Percentiles rank a stretch among this genome's conserved stretches.
Conservation (phyloP, 2,888 invertebrate genomes). For the Julus scandinavius region DNA sequence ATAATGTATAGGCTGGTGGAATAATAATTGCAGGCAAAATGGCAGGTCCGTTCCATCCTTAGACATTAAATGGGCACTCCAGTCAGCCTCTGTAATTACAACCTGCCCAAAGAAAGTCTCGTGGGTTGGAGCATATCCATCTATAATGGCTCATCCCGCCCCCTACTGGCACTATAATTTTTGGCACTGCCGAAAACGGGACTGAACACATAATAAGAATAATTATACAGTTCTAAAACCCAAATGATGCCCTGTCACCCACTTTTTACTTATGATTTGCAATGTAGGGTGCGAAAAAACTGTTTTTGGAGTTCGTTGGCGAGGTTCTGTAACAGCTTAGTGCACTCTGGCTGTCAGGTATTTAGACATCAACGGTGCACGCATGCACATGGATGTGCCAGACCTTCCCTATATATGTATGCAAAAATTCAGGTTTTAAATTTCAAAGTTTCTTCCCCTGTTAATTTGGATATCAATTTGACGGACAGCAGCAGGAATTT, state of each 20-base stretch:
- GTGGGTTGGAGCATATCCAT: constrained; percentile 13
- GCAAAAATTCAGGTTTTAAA: constrained; percentile 21
- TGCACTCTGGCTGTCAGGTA: background rate
- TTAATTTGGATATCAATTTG: constrained; percentile 21
- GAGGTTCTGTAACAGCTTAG: background rate
- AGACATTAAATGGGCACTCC: constrained; percentile 21
- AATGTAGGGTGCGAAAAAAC: constrained; percentile 5
- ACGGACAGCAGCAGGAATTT: background rate
- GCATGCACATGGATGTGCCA: background rate
- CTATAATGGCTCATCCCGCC: constrained; percentile 9
- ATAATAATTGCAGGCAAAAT: background rate
- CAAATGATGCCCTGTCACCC: constrained; percentile 33
- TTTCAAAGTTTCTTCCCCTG: background rate
- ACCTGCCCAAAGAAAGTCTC: background rate
- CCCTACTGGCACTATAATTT: constrained; percentile 21
- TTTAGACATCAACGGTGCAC: constrained; percentile 33
- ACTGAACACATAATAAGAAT: constrained; percentile 23
- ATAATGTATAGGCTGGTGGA: constrained; percentile 8
- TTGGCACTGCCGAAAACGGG: constrained; percentile 13
- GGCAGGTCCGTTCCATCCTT: constrained; percentile 21
- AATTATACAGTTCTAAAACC: constrained; percentile 27
- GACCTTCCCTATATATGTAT: background rate
- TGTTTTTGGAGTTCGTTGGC: background rate
- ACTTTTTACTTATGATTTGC: constrained; percentile 31
- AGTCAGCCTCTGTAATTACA: constrained; percentile 24